Base-by-base conservation (phyloP, 2,888 invertebrate genomes). In the Galeruca laticollis region DNA sequence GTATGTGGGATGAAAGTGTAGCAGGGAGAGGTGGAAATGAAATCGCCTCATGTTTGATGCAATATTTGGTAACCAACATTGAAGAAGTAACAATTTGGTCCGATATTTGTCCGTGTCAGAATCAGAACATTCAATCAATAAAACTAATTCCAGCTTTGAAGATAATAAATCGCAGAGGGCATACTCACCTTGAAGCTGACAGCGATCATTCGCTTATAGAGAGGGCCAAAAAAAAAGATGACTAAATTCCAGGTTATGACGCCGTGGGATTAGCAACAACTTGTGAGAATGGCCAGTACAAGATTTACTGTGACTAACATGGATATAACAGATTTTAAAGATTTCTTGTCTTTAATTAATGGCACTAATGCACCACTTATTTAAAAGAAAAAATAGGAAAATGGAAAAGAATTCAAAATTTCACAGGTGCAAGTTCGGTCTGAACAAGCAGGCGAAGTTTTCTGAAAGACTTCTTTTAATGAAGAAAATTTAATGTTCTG, bases 21-120 rank as follows among this genome's bases (percentile, higher is more conserved):
- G 63, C 70, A 33, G 71, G 65, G 43, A 51, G 71, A 60, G 73
- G 72, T 31, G 72, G 69, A 13, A 75, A 75, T 67, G 72, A 75
- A 71, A 70, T 76, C 57, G 74, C 74, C 0, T 76, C 74, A 43
- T 75, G 74, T 57, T 15, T 76, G 20, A 21, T 73, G 54, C 73
- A 74, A 68, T 74, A 35, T 21, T 11, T 35, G 15, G 10, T 49
- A 33, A 21, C 18, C 33, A 56, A 15, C 47, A 56, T 62, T n/a
- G 56, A 68, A 47, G 20, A 20, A 26, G 10, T 68, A 1, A 68
- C 51, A n/a, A 56, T 63, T 21, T 68, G 63, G 68, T 63, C 62
- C 33, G 63, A 68, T 63, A 68, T 63, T 54, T 52, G 51, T 62
- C 52, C 63, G 18, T 51, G 35, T 11, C 63, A 52, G 5, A 63